phyloP scores from a whole-genome alignment of 2,888 invertebrate genomes.

The Bombylius major region DNA sequence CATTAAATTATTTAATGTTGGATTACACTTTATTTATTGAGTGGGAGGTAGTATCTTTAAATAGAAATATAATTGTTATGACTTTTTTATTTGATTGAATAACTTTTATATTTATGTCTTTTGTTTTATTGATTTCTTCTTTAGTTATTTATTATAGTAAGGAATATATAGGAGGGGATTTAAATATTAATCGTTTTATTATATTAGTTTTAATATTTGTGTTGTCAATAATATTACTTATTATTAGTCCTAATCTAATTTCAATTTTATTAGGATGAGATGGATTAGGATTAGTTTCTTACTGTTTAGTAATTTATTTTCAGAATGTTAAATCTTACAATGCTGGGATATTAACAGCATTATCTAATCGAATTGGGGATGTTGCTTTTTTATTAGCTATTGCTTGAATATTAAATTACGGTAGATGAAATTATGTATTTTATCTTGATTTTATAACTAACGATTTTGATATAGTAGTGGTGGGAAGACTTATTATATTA shows the following conservation, averaged over 20 bases:
- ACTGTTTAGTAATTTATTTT: constrained; percentile 46
- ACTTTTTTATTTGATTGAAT: constrained; percentile 52
- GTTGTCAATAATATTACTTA: constrained; percentile 51
- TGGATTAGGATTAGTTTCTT: constrained; percentile 59
- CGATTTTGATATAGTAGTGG: constrained; percentile 37
- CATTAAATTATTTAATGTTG: constrained; percentile 39
- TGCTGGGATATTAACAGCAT: constrained; percentile 57
- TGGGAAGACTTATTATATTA: constrained; percentile 38
- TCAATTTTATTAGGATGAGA: constrained; percentile 60
- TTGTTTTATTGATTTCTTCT: constrained; percentile 53
- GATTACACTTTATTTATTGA: constrained; percentile 41
- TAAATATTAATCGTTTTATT: constrained; percentile 50
- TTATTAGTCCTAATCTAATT: constrained; percentile 56
- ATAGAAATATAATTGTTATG: constrained; percentile 39
- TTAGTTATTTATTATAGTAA: constrained; percentile 51
- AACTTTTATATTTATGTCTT: constrained; percentile 48
- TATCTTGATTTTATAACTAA: constrained; percentile 40
- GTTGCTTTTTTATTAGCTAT: constrained; percentile 49
- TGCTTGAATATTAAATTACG: constrained; percentile 44
- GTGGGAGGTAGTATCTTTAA: constrained; percentile 42
- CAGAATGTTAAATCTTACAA: constrained; percentile 53
- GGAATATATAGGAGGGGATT: constrained; percentile 48
- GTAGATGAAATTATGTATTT: constrained; percentile 43
- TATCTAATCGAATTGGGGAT: constrained; percentile 65
- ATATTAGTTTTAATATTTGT: constrained; percentile 52